phyloP scores from a whole-genome alignment of 2,888 invertebrate genomes.

The Leptinotarsa juncta region DNA sequence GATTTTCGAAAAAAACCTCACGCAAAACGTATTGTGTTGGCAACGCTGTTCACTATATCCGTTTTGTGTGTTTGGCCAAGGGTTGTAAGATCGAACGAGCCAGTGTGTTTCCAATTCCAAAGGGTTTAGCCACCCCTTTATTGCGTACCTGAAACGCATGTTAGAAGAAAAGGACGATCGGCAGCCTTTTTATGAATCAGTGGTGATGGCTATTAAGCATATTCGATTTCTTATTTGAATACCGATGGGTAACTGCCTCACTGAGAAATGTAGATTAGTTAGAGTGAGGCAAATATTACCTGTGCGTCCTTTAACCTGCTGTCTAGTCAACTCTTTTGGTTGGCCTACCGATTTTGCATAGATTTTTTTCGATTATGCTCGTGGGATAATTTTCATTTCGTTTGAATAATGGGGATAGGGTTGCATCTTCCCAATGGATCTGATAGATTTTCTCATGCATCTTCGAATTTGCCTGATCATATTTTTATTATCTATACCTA shows the following conservation, averaged over 20 bases:
- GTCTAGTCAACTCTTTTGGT: slow-evolving; percentile 30
- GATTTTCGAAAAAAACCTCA: too few relatives aligned
- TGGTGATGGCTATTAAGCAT: slow-evolving; percentile 66
- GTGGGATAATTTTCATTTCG: slow-evolving; percentile 62
- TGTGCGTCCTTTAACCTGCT: slow-evolving; percentile 4
- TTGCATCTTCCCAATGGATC: slow-evolving; percentile 52
- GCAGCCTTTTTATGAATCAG: slow-evolving; percentile 54
- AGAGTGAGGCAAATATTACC: slow-evolving; percentile 50
- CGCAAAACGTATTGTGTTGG: too few relatives aligned
- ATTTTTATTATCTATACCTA: slow-evolving; percentile 13
- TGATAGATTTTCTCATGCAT: slow-evolving; percentile 19
- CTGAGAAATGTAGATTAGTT: slow-evolving; percentile 65
- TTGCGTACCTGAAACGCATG: slow-evolving; percentile 44
- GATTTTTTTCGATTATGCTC: slow-evolving; percentile 58
- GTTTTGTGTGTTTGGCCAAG: slow-evolving; percentile 25
- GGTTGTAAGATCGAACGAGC: slow-evolving; percentile 20
- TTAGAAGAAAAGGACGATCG: slow-evolving; percentile 35
- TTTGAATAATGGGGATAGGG: slow-evolving; percentile 57
- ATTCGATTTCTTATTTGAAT: slow-evolving; percentile 67
- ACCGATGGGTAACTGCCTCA: slow-evolving; percentile 63
- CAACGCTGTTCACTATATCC: slow-evolving; percentile 3
- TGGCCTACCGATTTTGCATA: slow-evolving; percentile 52
- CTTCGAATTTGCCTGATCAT: slow-evolving; percentile 15
- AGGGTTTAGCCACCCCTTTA: slow-evolving; percentile 49
- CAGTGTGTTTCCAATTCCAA: slow-evolving; percentile 21